Base-by-base conservation (phyloP, 2,113 vertebrate genomes). In the Ornithorhynchus anatinus region DNA sequence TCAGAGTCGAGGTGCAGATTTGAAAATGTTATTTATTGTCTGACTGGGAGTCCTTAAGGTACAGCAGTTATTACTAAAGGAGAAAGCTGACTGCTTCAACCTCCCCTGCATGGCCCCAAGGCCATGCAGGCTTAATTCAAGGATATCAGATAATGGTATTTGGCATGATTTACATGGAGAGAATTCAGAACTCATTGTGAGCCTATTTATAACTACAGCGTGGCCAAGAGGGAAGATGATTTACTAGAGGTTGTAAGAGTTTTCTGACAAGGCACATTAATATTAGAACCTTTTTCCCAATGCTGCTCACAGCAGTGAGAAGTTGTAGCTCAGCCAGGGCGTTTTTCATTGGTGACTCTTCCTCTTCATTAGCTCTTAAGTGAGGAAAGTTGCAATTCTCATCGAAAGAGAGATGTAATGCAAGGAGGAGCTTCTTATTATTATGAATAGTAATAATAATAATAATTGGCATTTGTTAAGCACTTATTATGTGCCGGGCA, bases 111-210 rank as follows among this genome's bases (percentile, higher is more conserved):
- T 35, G 10, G 0, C n/a, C 73, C 64, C 81, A 67, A 69, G 81
- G 58, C 72, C 71, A 72, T 1, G 35, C 39, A 15, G 77, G 59
- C 35, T 44, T 86, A 87, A 85, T 79, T 88, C 76, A 89, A 71
- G 72, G 80, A 77, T 75, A 89, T 80, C 79, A 80, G 80, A 77
- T 85, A 90, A 91, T 62, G 56, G 36, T 74, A 54, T 61, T 45
- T 81, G 65, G 35, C 50, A 76, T 72, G 76, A 88, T 85, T 90
- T 89, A 87, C 72, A 87, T 74, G 64, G 51, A 61, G 59, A 78
- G 72, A 88, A 86, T 78, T 78, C 59, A 78, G 75, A 90, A 90
- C 90, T 85, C 69, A 78, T 75, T 83, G 80, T 84, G 72, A 84
- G 79, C 6, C 43, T 89, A 81, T 86, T 88, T 86, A 71, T 78